A percentile compares a stretch with the other conserved stretches of the same genome.
Conservation (phyloP, 37 sponge, comb jelly and placozoan species). For the Diacarnus erythraeanus region DNA sequence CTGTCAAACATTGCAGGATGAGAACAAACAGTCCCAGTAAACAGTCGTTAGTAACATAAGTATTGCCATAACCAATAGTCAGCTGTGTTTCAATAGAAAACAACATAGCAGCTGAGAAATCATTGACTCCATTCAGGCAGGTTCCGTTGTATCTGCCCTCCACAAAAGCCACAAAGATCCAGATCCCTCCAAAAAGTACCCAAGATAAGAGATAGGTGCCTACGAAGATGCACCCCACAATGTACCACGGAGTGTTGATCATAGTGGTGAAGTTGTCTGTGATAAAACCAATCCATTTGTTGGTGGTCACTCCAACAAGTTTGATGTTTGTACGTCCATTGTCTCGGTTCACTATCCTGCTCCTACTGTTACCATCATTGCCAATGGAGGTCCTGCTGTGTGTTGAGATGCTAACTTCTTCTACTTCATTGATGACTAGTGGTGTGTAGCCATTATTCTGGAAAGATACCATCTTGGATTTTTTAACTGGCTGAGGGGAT, state of each 20-base stretch:
- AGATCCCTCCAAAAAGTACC: slow-evolving; percentile 58
- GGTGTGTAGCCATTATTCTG: background rate
- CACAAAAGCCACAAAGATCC: slow-evolving; percentile 37
- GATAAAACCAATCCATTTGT: slow-evolving; percentile 17
- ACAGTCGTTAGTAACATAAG: slow-evolving; percentile 37
- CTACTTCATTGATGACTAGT: background rate
- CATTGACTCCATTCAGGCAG: slow-evolving; percentile 34
- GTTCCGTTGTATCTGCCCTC: slow-evolving; percentile 30
- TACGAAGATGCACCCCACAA: slow-evolving; percentile 35
- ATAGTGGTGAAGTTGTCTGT: slow-evolving; percentile 75
- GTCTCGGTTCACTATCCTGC: slow-evolving; percentile 32
- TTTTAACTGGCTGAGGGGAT: background rate
- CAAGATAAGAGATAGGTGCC: slow-evolving; percentile 60
- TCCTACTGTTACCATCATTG: background rate
- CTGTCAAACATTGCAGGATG: slow-evolving; percentile 50
- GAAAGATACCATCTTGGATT: slow-evolving; percentile 4
- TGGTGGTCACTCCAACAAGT: slow-evolving; percentile 4
- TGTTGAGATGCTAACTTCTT: background rate
- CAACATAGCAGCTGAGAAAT: slow-evolving; percentile 58
- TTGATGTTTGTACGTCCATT: slow-evolving; percentile 44
- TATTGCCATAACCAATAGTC: slow-evolving; percentile 82
- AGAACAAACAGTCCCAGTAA: slow-evolving; percentile 53
- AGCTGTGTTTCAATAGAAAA: slow-evolving; percentile 76
- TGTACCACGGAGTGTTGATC: slow-evolving; percentile 61
- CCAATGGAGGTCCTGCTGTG: background rate